Evolutionary conservation across 92 coral and sea anemone species (phyloP), one percentile per base, ranked within the genome.

Genomic region (Actinostola sp.): DNA sequence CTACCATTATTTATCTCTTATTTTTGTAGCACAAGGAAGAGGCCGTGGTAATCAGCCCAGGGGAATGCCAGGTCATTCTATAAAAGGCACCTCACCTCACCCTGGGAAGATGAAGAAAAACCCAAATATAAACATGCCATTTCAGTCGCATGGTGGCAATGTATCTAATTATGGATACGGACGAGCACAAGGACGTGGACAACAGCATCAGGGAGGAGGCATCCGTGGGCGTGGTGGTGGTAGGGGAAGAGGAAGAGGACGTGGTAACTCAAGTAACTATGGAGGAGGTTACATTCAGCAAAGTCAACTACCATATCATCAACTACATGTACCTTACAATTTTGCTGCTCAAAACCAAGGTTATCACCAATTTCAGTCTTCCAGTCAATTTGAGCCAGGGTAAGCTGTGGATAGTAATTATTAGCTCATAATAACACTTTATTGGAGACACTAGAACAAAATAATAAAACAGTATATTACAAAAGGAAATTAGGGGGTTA

Each of bases 241-340:
- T 23, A 42, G 76, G 26, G 85, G 65, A 28, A 64, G 65, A 56
- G 77, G 34, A 9, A 71, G 77, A 71, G 77, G 77, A 20, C 61
- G 74, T 49, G 74, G 74, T 20, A 42, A 59, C 21, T 7, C 55
- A n/a, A 57, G 41, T 31, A 42, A 24, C 31, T 55, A 55, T 58
- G 45, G 67, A 29, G 28, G 55, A 39, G 67, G 66, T n/a, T 39
- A 5, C 27, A 44, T 24, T 49, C 30, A 71, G 31, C 66, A 38
- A 4, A 56, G 57, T 19, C 74, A 68, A 34, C 20, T 34, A 19
- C 31, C 74, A 3, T 57, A 21, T 20, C 9, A 24, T 27, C n/a
- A n/a, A n/a, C n/a, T n/a, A n/a, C n/a, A n/a, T 45, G 71, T 6
- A 46, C 15, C 19, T 19, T 46, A 13, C 53, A 46, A 46, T 46